Conservation (phyloP, 1,140 invertebrate species). For the Triops cancriformis region DNA sequence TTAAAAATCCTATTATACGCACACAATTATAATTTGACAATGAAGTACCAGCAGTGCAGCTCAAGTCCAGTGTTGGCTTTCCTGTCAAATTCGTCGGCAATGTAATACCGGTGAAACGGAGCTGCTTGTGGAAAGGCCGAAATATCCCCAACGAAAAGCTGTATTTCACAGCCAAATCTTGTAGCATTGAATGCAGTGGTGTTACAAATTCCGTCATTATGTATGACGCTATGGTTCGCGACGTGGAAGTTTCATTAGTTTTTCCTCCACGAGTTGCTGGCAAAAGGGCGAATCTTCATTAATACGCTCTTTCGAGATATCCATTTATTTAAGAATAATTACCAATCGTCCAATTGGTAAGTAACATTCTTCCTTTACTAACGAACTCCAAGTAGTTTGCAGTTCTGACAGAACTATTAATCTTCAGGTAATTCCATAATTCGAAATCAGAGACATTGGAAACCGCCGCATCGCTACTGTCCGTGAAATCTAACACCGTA, state of each 20-base stretch:
- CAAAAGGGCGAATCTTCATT: neutral
- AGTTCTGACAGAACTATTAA: neutral
- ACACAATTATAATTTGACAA: too few species aligned
- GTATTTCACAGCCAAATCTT: neutral
- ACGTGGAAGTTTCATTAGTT: neutral
- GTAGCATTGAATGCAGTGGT: neutral
- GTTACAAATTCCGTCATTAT: neutral
- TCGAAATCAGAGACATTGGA: neutral
- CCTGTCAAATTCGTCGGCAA: too few species aligned
- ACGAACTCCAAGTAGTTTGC: neutral
- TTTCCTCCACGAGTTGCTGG: neutral
- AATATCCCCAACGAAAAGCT: neutral
- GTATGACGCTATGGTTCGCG: neutral
- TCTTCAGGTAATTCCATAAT: neutral
- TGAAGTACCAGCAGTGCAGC: too few species aligned
- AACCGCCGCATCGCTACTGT: too few species aligned
- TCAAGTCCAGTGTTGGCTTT: too few species aligned
- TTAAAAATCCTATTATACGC: too few species aligned
- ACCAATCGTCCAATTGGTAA: neutral
- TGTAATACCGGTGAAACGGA: neutral
- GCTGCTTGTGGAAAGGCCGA: neutral
- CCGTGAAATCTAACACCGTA: too few species aligned
- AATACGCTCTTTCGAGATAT: neutral
- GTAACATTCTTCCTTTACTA: neutral
- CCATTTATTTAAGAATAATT: neutral